These are phyloP conservation scores for Leptoclinus maculatus DNA, from an alignment of 2,797 vertebrate genomes.

Conservation along the genomic window DNA sequence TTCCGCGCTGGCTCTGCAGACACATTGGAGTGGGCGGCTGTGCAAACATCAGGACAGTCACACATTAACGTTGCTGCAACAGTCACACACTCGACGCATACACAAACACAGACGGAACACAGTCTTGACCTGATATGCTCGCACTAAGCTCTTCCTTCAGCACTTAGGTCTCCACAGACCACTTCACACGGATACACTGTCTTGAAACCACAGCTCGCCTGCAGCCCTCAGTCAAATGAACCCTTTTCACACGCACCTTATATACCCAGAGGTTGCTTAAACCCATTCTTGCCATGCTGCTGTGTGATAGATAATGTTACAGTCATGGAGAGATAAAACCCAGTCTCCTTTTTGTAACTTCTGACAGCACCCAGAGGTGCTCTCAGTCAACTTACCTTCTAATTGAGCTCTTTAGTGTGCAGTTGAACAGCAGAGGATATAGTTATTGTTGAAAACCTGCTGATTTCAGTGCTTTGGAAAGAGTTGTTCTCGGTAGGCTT, in stretches of 20 bases:
- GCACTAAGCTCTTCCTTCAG: slow-evolving; percentile 18
- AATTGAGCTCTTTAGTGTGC: not conserved
- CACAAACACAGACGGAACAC: slow-evolving; percentile 41
- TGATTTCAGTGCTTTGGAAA: not conserved
- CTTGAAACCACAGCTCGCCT: slow-evolving; percentile 15
- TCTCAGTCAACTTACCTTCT: slow-evolving; percentile 1
- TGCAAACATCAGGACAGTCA: slow-evolving; percentile 72
- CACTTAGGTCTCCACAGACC: slow-evolving; percentile 27
- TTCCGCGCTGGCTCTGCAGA: slow-evolving; percentile 57
- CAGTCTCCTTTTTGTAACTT: not conserved
- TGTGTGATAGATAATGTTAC: not conserved
- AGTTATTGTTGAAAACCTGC: not conserved
- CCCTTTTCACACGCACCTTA: not conserved
- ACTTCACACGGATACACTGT: slow-evolving; percentile 23
- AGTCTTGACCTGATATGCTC: slow-evolving; percentile 34
- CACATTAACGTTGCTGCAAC: slow-evolving; percentile 62
- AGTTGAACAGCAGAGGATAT: not conserved
- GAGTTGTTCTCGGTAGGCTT: not conserved
- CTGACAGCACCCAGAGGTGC: not conserved
- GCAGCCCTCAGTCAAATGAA: not conserved
- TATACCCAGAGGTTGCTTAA: not conserved
- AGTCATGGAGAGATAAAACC: not conserved
- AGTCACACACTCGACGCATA: slow-evolving; percentile 59
- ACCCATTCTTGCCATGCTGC: not conserved
- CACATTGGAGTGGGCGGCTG: slow-evolving; percentile 70